These are phyloP conservation scores for Drosophila merina DNA, from an alignment of 2,888 invertebrate genomes.

Conservation along the genomic window DNA sequence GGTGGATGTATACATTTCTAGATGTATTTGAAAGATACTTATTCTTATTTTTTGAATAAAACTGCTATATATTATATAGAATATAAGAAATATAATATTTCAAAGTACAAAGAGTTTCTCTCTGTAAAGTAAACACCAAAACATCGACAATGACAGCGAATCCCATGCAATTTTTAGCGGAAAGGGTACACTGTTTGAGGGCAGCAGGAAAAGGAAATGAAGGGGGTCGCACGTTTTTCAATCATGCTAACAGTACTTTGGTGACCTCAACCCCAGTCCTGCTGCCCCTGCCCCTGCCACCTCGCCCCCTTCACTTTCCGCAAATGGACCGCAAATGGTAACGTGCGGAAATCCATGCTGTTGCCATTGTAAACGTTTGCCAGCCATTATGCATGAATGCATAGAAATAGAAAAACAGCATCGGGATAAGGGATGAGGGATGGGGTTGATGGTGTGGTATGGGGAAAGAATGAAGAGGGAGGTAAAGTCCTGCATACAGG, in stretches of 20 bases:
- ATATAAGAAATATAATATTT: too few species aligned
- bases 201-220: conserved; percentile 36
- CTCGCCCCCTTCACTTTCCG: conserved; percentile 32
- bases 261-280: conserved; percentile 34
- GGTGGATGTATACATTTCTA: too few species aligned
- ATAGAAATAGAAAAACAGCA: conserved; percentile 66
- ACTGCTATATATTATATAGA: too few species aligned
- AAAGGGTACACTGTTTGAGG: conserved; percentile 21
- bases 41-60: too few species aligned
- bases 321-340: conserved; percentile 77
- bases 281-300: neutral
- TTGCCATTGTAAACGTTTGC: conserved; percentile 76
- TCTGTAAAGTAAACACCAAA: conserved; percentile 21
- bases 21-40: too few species aligned
- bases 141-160: conserved; percentile 59
- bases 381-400: conserved; percentile 76
- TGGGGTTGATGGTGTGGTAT: neutral
- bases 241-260: conserved; percentile 73
- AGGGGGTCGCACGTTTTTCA: conserved; percentile 70
- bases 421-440: neutral
- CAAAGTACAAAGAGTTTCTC: neutral
- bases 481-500: conserved; percentile 34
- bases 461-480: neutral
- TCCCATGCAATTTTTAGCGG: conserved; percentile 67
- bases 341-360: conserved; percentile 77